Conservation (phyloP, 2,797 vertebrate genomes). For the Phrynocephalus forsythii region DNA sequence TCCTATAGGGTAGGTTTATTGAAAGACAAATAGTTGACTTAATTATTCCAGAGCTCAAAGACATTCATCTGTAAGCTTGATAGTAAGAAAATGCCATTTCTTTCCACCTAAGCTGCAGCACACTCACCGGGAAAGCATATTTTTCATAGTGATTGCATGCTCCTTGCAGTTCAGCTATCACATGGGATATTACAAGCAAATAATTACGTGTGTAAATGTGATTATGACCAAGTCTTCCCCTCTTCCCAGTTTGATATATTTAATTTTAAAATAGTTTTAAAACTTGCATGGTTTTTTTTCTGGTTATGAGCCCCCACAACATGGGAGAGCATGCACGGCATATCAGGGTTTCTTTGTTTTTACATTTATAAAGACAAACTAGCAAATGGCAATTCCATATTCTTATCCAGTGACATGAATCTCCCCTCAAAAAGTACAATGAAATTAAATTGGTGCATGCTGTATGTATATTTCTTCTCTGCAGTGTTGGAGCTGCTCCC, state of each 20-base stretch:
- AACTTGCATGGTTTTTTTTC: not conserved
- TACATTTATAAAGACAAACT: not conserved
- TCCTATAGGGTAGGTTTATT: not conserved
- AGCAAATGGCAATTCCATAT: not conserved
- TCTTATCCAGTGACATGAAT: not conserved
- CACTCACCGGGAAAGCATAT: not conserved
- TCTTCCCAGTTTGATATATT: too few relatives aligned
- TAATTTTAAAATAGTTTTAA: not conserved
- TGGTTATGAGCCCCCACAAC: not conserved
- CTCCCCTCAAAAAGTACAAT: not conserved
- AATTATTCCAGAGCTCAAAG: not conserved
- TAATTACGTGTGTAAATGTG: not conserved
- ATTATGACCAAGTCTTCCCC: not conserved
- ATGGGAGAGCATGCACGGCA: not conserved
- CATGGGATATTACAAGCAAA: too few relatives aligned
- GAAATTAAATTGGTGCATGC: not conserved
- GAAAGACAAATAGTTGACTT: slow-evolving; percentile 18
- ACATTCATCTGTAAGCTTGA: not conserved
- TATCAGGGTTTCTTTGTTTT: too few relatives aligned
- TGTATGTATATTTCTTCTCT: not conserved
- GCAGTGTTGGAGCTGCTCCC: not conserved
- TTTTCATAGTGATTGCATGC: not conserved
- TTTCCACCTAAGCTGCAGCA: not conserved
- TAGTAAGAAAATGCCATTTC: not conserved
- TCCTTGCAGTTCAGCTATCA: not conserved